Percentiles rank a stretch among this genome's conserved stretches.
These are phyloP conservation scores for Neostethus bicornis DNA, from an alignment of 2,797 vertebrate genomes.

Conservation along the genomic window DNA sequence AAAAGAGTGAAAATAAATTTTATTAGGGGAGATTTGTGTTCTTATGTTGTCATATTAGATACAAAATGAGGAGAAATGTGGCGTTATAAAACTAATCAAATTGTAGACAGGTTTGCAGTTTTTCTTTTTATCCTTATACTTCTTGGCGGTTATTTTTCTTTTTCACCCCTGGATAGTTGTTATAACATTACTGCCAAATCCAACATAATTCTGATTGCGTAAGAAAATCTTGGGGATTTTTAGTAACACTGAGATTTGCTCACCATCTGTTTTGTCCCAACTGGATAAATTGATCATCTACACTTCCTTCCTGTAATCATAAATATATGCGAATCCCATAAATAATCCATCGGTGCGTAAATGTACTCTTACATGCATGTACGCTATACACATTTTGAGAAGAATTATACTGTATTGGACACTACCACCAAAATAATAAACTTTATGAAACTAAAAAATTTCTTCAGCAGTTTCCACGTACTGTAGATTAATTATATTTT, in stretches of 20 bases:
- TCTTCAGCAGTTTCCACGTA: too few species aligned
- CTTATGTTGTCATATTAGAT: not conserved
- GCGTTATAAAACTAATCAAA: not conserved
- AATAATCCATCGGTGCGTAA: too few species aligned
- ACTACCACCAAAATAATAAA: too few species aligned
- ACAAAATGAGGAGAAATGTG: too few species aligned
- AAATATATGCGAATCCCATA: too few species aligned
- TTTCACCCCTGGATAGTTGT: constrained; percentile 13
- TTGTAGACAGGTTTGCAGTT: not conserved
- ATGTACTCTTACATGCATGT: too few species aligned
- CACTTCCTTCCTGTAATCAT: not conserved
- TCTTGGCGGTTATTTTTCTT: constrained; percentile 1
- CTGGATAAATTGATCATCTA: not conserved
- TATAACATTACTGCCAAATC: constrained; percentile 11
- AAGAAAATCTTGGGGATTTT: constrained; percentile 20
- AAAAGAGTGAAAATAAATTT: constrained; percentile 2
- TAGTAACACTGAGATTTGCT: constrained; percentile 9
- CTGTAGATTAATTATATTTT: too few species aligned
- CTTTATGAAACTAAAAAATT: too few species aligned
- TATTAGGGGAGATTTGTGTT: not conserved
- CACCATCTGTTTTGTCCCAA: constrained; percentile 23
- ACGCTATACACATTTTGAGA: too few species aligned
- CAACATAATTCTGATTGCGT: constrained; percentile 15
- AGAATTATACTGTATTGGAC: too few species aligned
- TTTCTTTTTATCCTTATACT: not conserved